These are phyloP conservation scores for Colaptes auratus DNA, from an alignment of 2,113 vertebrate genomes.

Conservation along the genomic window DNA sequence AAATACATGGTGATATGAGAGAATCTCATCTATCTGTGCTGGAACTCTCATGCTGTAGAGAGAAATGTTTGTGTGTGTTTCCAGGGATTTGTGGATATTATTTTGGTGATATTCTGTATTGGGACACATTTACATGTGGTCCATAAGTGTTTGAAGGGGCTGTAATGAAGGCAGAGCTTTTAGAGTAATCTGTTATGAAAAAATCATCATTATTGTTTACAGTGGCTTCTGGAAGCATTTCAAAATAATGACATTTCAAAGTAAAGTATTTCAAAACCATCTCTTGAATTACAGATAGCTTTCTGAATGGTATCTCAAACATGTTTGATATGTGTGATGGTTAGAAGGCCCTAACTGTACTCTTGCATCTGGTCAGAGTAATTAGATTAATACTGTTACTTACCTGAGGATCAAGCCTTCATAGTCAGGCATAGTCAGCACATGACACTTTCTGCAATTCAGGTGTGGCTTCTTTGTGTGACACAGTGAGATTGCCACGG, in stretches of 20 bases:
- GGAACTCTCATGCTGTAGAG: background rate
- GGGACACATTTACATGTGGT: background rate
- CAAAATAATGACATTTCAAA: background rate
- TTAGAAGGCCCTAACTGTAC: background rate
- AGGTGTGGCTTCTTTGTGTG: background rate
- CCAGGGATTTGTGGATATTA: background rate
- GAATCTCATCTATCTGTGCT: rapidly evolving
- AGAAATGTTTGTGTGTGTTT: background rate
- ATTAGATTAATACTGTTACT: background rate
- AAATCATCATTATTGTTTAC: background rate
- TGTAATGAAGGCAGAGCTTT: background rate
- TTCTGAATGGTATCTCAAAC: background rate
- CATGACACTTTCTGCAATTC: background rate
- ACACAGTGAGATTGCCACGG: background rate
- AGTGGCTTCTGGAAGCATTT: background rate
- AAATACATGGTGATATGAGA: background rate
- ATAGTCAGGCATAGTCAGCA: background rate
- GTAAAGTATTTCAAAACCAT: background rate
- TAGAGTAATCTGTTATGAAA: background rate
- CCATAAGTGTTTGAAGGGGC: background rate
- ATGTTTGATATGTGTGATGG: background rate
- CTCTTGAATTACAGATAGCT: background rate
- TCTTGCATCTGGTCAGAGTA: background rate
- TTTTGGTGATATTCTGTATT: background rate
- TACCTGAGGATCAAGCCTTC: background rate